Percentiles rank a stretch among this genome's conserved stretches.
phyloP scores from a whole-genome alignment of 2,888 invertebrate species.

The Didymodactylos carnosus region DNA sequence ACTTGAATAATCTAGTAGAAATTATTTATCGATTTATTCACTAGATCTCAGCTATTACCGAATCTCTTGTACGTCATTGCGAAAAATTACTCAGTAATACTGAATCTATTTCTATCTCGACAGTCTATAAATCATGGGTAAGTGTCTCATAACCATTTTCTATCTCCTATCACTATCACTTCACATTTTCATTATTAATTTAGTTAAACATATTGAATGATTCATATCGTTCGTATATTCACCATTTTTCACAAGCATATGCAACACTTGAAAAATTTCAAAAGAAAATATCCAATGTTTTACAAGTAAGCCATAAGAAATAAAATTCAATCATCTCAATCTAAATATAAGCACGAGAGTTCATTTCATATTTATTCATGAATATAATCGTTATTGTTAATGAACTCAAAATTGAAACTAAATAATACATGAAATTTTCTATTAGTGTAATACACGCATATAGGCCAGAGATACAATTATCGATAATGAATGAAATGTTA shows the following conservation, averaged over 20 bases:
- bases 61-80: not conserved
- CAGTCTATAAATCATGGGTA: not conserved
- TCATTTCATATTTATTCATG: too few relatives aligned
- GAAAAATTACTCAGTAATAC: not conserved
- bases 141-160: not conserved
- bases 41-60: not conserved
- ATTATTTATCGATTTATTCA: not conserved
- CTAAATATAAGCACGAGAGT: too few relatives aligned
- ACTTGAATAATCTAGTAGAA: not conserved
- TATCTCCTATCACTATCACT: not conserved
- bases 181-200: not conserved
- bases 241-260: not conserved
- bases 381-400: too few relatives aligned
- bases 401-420: too few relatives aligned
- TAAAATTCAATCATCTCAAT: too few relatives aligned
- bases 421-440: too few relatives aligned
- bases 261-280: not conserved
- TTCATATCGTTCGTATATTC: not conserved
- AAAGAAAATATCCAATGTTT: not conserved
- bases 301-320: not conserved
- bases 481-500: too few relatives aligned
- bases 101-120: not conserved
- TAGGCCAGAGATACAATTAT: too few relatives aligned
- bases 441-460: too few relatives aligned
- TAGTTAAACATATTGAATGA: not conserved